phyloP scores from a whole-genome alignment of 2,888 invertebrate species.

The Emmelina monodactyla region DNA sequence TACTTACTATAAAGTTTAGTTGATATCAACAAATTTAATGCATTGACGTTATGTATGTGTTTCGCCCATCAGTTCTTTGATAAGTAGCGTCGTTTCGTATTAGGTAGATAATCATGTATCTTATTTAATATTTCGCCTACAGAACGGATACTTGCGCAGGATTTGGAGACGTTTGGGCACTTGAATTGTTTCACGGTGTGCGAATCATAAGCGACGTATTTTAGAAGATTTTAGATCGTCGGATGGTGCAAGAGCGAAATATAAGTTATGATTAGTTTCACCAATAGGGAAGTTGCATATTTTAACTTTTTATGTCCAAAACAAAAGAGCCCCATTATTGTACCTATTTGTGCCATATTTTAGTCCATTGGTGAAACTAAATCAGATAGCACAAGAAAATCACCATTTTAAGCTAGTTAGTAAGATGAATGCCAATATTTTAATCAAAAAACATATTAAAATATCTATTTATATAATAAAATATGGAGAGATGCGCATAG shows the following conservation, averaged over 20 bases:
- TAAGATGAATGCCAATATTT: constrained; percentile 64
- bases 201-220: constrained; percentile 26
- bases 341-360: not conserved
- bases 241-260: constrained; percentile 23
- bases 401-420: constrained; percentile 46
- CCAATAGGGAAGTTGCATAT: too few relatives aligned
- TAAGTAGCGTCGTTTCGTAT: too few relatives aligned
- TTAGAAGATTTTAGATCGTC: constrained; percentile 31
- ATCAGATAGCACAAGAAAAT: too few relatives aligned
- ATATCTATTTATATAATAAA: constrained; percentile 61
- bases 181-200: constrained; percentile 26
- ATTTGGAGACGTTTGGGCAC: constrained; percentile 28
- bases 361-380: constrained; percentile 5
- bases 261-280: too few relatives aligned
- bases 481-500: constrained; percentile 64
- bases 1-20: too few relatives aligned
- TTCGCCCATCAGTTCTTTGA: too few relatives aligned
- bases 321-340: not conserved
- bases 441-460: constrained; percentile 56
- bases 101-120: too few relatives aligned
- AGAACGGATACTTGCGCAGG: constrained; percentile 34
- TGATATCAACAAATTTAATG: too few relatives aligned
- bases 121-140: too few relatives aligned
- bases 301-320: too few relatives aligned
- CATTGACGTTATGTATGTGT: too few relatives aligned